Percentiles rank a stretch among this genome's conserved stretches.
phyloP scores from a whole-genome alignment of 2,113 vertebrate species.

The Lamprotornis superbus region DNA sequence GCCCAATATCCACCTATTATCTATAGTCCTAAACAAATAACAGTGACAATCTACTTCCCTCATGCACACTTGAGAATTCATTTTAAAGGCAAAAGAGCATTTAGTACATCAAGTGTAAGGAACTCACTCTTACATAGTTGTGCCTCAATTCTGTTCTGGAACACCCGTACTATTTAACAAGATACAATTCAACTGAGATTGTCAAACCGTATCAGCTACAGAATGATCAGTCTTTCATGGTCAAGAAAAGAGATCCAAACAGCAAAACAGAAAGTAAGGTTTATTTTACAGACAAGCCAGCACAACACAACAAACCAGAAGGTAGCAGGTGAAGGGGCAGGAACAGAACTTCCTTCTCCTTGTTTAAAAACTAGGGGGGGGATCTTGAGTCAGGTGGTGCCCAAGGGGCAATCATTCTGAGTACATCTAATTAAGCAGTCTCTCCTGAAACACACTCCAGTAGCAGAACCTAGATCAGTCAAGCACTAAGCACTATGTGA shows the following conservation, averaged over 20 bases:
- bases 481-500: accelerated
- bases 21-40: background rate
- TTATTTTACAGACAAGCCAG: background rate
- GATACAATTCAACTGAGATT: background rate
- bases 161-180: background rate
- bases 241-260: background rate
- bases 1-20: background rate
- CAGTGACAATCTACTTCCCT: background rate
- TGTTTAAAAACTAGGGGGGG: background rate
- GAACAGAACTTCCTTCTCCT: background rate
- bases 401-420: background rate
- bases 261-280: background rate
- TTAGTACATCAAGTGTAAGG: background rate
- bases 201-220: background rate
- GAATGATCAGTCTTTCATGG: background rate
- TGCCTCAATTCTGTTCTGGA: background rate
- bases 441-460: background rate
- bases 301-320: background rate
- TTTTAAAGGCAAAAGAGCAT: background rate
- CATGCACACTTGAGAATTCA: background rate
- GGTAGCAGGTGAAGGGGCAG: background rate
- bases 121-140: background rate
- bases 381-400: background rate
- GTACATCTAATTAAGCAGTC: background rate
- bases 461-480: background rate